Conservation (phyloP, 1,140 invertebrate species). For the Nomia melanderi region DNA sequence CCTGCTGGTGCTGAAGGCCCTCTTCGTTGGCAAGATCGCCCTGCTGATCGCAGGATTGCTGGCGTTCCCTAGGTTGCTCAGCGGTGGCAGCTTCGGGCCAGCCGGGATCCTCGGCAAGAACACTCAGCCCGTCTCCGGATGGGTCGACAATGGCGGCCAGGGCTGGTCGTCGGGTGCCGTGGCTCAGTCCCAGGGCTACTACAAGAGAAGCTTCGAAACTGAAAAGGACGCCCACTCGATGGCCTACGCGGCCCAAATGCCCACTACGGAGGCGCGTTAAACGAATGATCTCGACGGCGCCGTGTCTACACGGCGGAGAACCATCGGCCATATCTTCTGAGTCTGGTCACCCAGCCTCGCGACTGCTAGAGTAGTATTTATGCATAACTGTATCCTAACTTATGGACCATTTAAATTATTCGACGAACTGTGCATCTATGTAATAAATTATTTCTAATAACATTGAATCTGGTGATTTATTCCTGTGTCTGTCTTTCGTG, state of each 20-base stretch:
- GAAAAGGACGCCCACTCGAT: slow-evolving; percentile 83
- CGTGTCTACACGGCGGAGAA: not conserved
- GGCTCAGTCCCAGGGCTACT: slow-evolving; percentile 81
- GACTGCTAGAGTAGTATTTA: slow-evolving; percentile 77
- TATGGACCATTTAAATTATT: slow-evolving; percentile 70
- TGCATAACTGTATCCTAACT: slow-evolving; percentile 68
- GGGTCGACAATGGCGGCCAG: slow-evolving; percentile 71
- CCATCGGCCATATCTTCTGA: slow-evolving; percentile 50
- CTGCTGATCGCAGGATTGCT: slow-evolving; percentile 86
- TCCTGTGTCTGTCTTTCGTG: no score
- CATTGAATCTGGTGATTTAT: no score
- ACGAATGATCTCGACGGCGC: not conserved
- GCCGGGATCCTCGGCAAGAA: slow-evolving; percentile 72
- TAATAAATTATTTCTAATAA: slow-evolving; percentile 73
- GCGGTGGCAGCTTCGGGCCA: slow-evolving; percentile 77
- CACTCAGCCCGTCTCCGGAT: slow-evolving; percentile 55
- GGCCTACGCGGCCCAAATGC: slow-evolving; percentile 82
- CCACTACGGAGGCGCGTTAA: slow-evolving; percentile 48
- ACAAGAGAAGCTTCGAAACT: slow-evolving; percentile 80
- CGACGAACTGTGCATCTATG: slow-evolving; percentile 16
- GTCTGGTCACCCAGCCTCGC: slow-evolving; percentile 57
- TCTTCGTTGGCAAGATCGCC: slow-evolving; percentile 88
- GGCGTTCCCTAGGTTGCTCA: slow-evolving; percentile 85
- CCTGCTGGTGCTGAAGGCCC: slow-evolving; percentile 87
- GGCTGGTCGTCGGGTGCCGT: slow-evolving; percentile 72